These are phyloP conservation scores for Cheilosia variabilis DNA, from an alignment of 2,888 invertebrate genomes.

Conservation along the genomic window DNA sequence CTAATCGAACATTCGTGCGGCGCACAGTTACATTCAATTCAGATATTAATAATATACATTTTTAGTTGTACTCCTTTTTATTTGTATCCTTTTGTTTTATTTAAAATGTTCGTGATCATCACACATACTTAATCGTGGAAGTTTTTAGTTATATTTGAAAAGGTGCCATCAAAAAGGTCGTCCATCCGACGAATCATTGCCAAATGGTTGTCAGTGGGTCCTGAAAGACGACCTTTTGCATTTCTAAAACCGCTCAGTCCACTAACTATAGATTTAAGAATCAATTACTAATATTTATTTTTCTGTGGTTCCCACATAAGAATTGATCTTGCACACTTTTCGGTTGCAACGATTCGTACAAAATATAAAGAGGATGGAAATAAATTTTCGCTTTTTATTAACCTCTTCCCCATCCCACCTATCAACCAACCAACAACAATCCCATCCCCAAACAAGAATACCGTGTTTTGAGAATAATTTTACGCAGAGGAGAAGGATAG, in stretches of 20 bases:
- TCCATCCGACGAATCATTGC: background rate
- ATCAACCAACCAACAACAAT: slow-evolving; percentile 48
- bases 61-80: slow-evolving; percentile 25
- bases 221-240: background rate
- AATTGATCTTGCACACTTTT: slow-evolving; percentile 1
- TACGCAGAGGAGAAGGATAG: slow-evolving; percentile 83
- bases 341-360: slow-evolving; percentile 61
- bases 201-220: background rate
- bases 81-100: slow-evolving; percentile 28
- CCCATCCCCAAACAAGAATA: slow-evolving; percentile 22
- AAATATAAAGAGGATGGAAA: slow-evolving; percentile 77
- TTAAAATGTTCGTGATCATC: slow-evolving; percentile 10
- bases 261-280: slow-evolving; percentile 16
- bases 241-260: slow-evolving; percentile 12
- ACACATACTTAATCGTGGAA: slow-evolving; percentile 1
- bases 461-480: slow-evolving; percentile 50
- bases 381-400: slow-evolving; percentile 77
- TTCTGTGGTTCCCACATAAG: slow-evolving; percentile 1
- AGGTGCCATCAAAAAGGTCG: slow-evolving; percentile 10
- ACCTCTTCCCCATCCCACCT: slow-evolving; percentile 46
- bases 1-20: background rate
- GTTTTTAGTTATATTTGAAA: too few species aligned
- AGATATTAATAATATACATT: slow-evolving; percentile 33
- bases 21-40: slow-evolving; percentile 48
- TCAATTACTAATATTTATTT: slow-evolving; percentile 6